Conservation (phyloP, 2,113 vertebrate species). For the Mystacornis crossleyi region DNA sequence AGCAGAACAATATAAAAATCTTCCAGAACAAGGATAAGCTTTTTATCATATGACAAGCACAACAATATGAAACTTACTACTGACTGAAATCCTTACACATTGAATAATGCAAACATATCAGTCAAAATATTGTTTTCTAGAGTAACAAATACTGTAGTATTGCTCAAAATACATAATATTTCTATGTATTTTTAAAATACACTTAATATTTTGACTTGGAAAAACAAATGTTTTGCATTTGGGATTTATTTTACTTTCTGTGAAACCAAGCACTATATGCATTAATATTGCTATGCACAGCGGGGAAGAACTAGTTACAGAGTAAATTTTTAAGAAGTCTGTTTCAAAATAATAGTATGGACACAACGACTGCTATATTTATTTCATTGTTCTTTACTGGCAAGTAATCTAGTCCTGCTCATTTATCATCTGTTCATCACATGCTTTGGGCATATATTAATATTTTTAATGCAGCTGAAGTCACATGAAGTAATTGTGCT, state of each 20-base stretch:
- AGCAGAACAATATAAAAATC: background rate
- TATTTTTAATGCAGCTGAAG: background rate
- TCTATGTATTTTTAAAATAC: background rate
- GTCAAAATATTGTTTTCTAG: background rate
- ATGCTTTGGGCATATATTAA: background rate
- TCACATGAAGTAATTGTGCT: conserved; percentile 13
- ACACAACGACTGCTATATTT: background rate
- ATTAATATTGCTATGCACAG: background rate
- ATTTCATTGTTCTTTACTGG: background rate
- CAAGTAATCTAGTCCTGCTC: background rate
- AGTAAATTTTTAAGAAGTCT: background rate
- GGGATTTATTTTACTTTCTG: background rate
- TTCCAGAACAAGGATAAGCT: background rate
- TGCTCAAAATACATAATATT: background rate
- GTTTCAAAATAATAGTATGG: background rate
- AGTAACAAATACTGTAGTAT: background rate
- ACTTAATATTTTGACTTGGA: background rate
- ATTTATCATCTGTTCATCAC: conserved; percentile 6
- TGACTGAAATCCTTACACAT: background rate
- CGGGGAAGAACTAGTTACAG: background rate
- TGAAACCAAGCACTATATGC: background rate
- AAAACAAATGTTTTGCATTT: background rate
- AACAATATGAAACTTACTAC: background rate
- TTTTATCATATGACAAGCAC: background rate
- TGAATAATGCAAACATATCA: background rate